Evolutionary conservation across 2,113 vertebrate species (phyloP), one percentile per base, ranked within the genome.

Genomic region (Stomatorhinus ivindoensis): DNA sequence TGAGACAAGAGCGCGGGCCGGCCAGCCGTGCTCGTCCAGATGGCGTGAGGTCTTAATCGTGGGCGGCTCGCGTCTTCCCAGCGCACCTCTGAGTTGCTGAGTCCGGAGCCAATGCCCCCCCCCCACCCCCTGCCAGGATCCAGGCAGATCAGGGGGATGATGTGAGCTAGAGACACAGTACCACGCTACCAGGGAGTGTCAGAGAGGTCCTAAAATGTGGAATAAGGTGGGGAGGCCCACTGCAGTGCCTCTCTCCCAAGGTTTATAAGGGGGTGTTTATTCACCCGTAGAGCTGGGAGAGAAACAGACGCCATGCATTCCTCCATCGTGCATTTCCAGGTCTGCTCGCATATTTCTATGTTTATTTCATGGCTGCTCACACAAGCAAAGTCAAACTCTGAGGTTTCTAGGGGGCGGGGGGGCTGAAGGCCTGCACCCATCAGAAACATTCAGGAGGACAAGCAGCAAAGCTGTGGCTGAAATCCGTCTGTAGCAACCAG

Each of bases 11-110:
- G 87, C 51, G 73, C 17, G 73, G n/a, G 47, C 85, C 8, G 47
- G 61, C 35, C 55, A 53, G 58, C 84, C 39, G 9, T 21, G 31
- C 46, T 69, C 50, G 27, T 42, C 86, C 86, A 90, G 86, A 90
- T 90, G 87, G 89, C 73, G 15, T n/a, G 73, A 76, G 50, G 86
- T 90, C 89, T 88, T 90, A 88, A 90, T 88, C 88, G 86, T 58
- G 86, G 86, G 73, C 35, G 48, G 65, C 51, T 44, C 35, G 1
- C 53, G 8, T 73, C 44, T 61, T 61, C 61, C 53, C 47, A 13
- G 6, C 10, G 46, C 42, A 84, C 50, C 69, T 88, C 35, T n/a
- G 4, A 47, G 50, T 46, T 24, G 17, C 42, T 87, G 24, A 84
- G 58, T 90, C 39, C 15, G 21, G 2, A 15, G 42, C 42, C 39